Conservation (phyloP, 2,888 invertebrate species). For the Tenthredo scrophulariae region DNA sequence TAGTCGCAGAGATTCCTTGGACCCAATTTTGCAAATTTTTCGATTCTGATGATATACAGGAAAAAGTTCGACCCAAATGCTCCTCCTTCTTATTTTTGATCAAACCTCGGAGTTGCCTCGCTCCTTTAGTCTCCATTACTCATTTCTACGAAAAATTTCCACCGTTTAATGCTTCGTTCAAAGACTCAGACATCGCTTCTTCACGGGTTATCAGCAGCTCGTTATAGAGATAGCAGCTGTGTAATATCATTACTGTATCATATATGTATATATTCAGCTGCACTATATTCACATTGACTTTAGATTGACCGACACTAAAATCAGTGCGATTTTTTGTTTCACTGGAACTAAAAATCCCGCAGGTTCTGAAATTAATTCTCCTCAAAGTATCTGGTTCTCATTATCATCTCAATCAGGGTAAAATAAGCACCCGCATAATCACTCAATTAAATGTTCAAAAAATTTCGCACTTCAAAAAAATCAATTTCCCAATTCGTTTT, state of each 20-base stretch:
- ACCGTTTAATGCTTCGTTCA: neutral
- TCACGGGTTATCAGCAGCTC: neutral
- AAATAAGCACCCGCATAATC: no score
- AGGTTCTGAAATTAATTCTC: neutral
- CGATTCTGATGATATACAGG: neutral
- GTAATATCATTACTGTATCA: neutral
- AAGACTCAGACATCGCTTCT: neutral
- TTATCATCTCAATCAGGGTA: neutral
- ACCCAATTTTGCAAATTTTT: neutral
- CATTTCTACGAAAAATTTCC: neutral
- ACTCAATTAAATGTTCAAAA: no score
- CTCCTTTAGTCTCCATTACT: neutral
- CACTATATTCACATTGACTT: neutral
- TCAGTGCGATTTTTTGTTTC: neutral
- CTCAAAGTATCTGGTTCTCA: neutral
- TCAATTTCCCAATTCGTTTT: neutral
- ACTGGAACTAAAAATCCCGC: neutral
- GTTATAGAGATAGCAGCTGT: neutral
- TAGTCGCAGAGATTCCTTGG: neutral
- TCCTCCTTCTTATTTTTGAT: neutral
- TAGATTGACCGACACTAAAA: neutral
- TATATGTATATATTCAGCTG: neutral
- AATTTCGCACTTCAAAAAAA: neutral
- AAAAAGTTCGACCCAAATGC: neutral
- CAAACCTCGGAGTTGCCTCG: neutral